A percentile compares a stretch with the other conserved stretches of the same genome.
Conservation (phyloP, 2,113 vertebrate genomes). For the Bombycilla garrulus region DNA sequence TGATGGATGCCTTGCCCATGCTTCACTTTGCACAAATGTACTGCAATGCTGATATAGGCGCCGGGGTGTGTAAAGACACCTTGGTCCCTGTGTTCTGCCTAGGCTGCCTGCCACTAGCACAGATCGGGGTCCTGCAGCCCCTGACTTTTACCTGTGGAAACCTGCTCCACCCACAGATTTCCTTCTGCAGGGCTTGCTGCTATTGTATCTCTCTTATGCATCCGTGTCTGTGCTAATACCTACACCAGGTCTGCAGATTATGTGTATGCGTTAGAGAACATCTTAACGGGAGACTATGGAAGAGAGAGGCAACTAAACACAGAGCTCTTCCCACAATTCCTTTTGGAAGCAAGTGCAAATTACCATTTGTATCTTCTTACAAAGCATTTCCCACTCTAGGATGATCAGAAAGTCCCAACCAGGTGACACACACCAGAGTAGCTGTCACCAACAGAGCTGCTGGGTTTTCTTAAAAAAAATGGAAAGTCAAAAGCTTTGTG, state of each 20-base stretch:
- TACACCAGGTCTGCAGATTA: background rate
- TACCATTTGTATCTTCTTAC: background rate
- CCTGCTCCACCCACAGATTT: background rate
- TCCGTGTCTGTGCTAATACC: background rate
- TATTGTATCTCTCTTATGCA: background rate
- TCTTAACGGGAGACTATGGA: background rate
- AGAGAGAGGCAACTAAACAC: background rate
- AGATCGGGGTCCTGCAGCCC: background rate
- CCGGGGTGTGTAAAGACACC: background rate
- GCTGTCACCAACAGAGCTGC: background rate
- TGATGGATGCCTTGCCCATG: fast-evolving
- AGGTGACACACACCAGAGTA: background rate
- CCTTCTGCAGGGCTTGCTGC: background rate
- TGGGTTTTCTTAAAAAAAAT: background rate
- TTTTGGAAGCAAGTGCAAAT: background rate
- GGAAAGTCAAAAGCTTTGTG: background rate
- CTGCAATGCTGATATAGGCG: fast-evolving
- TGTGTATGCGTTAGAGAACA: background rate
- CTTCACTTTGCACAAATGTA: background rate
- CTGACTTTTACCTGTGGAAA: background rate
- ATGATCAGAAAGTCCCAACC: background rate
- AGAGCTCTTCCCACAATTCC: background rate
- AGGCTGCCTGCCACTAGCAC: background rate
- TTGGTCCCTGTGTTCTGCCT: background rate
- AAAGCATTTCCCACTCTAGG: background rate